Evolutionary conservation across 1,140 invertebrate species (phyloP), one percentile per base, ranked within the genome.

Genomic region (Melanaphis sacchari): DNA sequence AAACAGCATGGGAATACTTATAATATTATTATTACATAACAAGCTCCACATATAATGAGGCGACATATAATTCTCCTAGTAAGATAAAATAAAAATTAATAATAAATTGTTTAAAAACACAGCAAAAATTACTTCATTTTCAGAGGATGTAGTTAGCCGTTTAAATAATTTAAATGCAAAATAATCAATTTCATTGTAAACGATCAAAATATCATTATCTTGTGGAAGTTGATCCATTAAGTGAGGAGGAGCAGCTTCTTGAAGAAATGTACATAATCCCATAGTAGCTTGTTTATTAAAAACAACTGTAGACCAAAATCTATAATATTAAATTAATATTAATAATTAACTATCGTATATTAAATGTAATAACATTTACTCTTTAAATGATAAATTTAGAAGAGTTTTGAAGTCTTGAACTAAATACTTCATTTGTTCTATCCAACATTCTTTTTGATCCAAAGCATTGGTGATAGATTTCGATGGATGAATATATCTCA

Each of bases 391-490:
- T 85, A 93, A 85, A 21, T 85, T 85, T 49, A 93, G 91, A 93
- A 93, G 91, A 3, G 15, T 93, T 84, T 93, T 93, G 41, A 93
- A 85, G 9, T 93, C 91, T 52, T 54, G 7, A 85, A 93, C 18
- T 21, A 93, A 93, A 84, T 40, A 93, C 36, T 84, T 85, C 91
- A 93, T 93, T 26, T 93, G 91, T 52, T 93, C 76, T 40, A 93
- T 52, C 91, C 91, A 93, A 93, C 81, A 93, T 41, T 93, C 36
- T 84, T 93, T 93, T 84, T 93, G 81, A 49, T 93, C 91, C 43
- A 41, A 18, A 93, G 36, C 5, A 26, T 93, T 82, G 36, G n/a
- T 84, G 9, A 93, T 93, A 52, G 81, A 54, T 85, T 85, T 93
- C n/a, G 85, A 93, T 54, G 91, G 91, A 85, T 93, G 91, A 38